Base-by-base conservation (phyloP, 1,140 invertebrate species). In the Lordiphosa stackelbergi region DNA sequence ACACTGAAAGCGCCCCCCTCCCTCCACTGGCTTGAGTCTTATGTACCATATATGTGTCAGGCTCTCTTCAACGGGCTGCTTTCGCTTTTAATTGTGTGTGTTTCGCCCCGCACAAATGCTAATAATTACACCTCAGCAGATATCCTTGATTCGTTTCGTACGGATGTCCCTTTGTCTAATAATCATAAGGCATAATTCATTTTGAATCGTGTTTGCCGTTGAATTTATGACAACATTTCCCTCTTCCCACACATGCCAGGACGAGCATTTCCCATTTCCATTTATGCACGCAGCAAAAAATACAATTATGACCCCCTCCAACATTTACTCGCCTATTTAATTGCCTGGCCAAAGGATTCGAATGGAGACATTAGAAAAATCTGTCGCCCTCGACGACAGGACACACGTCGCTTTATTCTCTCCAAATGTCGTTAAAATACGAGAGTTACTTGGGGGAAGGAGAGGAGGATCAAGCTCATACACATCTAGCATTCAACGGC, bases 281-380 rank as follows among this genome's bases (percentile, higher is more conserved):
- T 71, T 81, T 51, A 74, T 53, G 53, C 75, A 74, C 62, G 66
- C 66, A 65, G 59, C 81, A 31, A 31, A 31, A 31, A 31, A 41
- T 61, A 52, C 16, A 46, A 28, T 53, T 53, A 31, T 31, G 38
- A 41, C 43, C 16, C 41, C 36, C 35, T 40, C 12, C 45, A 42
- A 37, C 38, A 22, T 49, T 36, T 48, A 45, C 59, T 47, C 31
- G 19, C 54, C 53, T 57, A 75, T 72, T 83, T 69, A 83, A 81
- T 81, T 81, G 77, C 72, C 69, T 62, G 75, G 75, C 75, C 75
- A 72, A 81, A 75, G 72, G 75, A 61, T 79, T 74, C 68, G 52
- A 78, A 81, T 81, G 72, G 75, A 81, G 75, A 81, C 75, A 81
- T 83, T 81, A 81, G 71, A 75, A 81, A 81, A 81, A 81, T 83